A percentile compares a stretch with the other conserved stretches of the same genome.
phyloP scores from a whole-genome alignment of 2,888 invertebrate species.

The Morpho helenor region DNA sequence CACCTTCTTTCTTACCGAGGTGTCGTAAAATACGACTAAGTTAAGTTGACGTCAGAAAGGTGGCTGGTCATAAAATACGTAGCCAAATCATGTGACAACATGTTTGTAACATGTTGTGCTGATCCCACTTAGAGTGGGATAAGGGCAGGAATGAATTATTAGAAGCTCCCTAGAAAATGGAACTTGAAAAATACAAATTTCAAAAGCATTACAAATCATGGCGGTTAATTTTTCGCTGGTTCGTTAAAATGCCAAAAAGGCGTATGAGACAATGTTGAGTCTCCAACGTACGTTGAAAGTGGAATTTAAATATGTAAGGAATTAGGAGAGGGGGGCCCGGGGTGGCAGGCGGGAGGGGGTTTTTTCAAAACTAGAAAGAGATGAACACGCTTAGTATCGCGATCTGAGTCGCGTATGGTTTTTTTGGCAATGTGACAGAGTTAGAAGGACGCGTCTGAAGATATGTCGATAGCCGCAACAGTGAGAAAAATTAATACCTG shows the following conservation, averaged over 20 bases:
- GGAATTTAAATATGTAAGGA: constrained; percentile 80
- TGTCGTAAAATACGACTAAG: too few species aligned
- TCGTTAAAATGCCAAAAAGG: constrained; percentile 44
- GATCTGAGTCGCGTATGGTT: constrained; percentile 52
- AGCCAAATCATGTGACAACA: too few species aligned
- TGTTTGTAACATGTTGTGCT: too few species aligned
- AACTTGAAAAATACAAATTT: too few species aligned
- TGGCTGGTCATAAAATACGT: too few species aligned
- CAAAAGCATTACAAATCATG: constrained; percentile 5
- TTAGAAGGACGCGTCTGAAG: constrained; percentile 46
- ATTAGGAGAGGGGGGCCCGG: constrained; percentile 60
- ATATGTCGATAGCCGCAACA: constrained; percentile 29
- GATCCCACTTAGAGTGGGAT: too few species aligned
- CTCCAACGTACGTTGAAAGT: constrained; percentile 65
- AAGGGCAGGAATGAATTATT: too few species aligned
- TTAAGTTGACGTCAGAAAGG: too few species aligned
- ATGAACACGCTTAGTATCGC: constrained; percentile 78
- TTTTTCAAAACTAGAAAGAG: constrained; percentile 79
- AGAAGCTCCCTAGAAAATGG: too few species aligned
- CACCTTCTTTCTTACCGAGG: too few species aligned
- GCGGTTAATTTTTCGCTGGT: constrained; percentile 24
- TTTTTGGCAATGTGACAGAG: constrained; percentile 24
- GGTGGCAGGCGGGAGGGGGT: constrained; percentile 33
- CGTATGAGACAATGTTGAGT: constrained; percentile 72
- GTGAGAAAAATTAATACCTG: too few species aligned